Evolutionary conservation across 2,888 invertebrate genomes (phyloP).

Genomic region (Ormyrus pomaceus): DNA sequence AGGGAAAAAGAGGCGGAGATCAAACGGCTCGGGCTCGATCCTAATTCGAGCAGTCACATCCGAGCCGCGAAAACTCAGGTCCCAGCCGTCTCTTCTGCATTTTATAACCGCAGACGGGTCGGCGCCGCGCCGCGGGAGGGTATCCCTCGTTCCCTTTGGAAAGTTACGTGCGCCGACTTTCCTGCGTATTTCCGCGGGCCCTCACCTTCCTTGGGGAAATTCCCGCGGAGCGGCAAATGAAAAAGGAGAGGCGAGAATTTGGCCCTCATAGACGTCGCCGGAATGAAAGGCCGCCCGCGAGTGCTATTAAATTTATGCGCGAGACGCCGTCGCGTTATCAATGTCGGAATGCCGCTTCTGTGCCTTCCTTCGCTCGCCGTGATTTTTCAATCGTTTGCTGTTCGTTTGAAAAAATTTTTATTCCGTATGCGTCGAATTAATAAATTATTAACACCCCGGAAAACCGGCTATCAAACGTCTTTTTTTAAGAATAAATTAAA

Average conservation of each 20-base stretch:
- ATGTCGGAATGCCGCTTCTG: neutral
- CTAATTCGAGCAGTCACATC: conserved; percentile 32
- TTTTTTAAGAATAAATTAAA: too few species aligned
- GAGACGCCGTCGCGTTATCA: neutral
- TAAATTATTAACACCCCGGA: too few species aligned
- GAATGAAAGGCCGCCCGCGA: neutral
- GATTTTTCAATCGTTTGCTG: neutral
- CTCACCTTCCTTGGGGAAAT: conserved; percentile 28
- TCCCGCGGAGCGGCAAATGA: conserved; percentile 12
- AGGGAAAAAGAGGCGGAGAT: too few species aligned
- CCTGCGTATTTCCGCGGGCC: neutral
- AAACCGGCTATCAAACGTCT: too few species aligned
- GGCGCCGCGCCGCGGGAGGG: neutral
- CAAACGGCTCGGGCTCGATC: neutral
- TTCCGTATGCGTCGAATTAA: too few species aligned
- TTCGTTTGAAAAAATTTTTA: neutral
- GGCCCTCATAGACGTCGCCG: conserved; percentile 18
- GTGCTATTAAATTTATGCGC: conserved; percentile 42
- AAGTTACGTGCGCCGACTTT: neutral
- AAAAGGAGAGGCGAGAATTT: conserved; percentile 9
- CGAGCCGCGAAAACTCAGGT: conserved; percentile 29
- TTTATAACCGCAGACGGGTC: conserved; percentile 28
- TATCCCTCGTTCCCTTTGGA: neutral
- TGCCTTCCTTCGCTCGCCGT: neutral
- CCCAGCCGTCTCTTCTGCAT: neutral